phyloP scores from a whole-genome alignment of 2,797 vertebrate genomes.

The Tympanoctomys barrerae region DNA sequence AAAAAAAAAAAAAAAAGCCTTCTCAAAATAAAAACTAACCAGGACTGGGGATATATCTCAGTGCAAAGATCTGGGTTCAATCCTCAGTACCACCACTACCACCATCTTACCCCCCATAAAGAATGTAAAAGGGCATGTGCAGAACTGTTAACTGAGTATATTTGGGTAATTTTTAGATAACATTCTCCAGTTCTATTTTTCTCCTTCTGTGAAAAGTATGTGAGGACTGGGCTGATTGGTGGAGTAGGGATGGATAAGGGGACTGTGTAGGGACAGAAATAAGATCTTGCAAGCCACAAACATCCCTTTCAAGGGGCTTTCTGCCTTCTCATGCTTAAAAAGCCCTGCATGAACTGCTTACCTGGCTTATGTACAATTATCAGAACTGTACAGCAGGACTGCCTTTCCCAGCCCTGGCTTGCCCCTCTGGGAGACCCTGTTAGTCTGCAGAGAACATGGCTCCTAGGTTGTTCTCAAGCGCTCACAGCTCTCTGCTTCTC shows the following conservation, averaged over 20 bases:
- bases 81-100: neutral
- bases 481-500: neutral
- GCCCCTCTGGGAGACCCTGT: neutral
- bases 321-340: neutral
- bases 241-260: neutral
- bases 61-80: neutral
- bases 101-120: neutral
- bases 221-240: neutral
- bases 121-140: neutral
- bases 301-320: neutral
- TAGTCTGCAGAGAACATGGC: neutral
- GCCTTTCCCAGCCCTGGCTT: neutral
- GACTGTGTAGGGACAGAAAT: slow-evolving; percentile 20
- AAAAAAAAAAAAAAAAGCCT: no score
- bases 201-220: neutral
- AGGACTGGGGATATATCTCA: neutral
- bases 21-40: neutral
- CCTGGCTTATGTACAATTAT: neutral
- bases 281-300: neutral
- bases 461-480: neutral
- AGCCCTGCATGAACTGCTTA: neutral
- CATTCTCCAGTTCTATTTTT: neutral
- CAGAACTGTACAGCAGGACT: neutral
- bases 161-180: slow-evolving; percentile 40
- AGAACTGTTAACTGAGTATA: neutral